These are phyloP conservation scores for Orthosia gothica DNA, from an alignment of 2,888 invertebrate genomes.

Conservation along the genomic window DNA sequence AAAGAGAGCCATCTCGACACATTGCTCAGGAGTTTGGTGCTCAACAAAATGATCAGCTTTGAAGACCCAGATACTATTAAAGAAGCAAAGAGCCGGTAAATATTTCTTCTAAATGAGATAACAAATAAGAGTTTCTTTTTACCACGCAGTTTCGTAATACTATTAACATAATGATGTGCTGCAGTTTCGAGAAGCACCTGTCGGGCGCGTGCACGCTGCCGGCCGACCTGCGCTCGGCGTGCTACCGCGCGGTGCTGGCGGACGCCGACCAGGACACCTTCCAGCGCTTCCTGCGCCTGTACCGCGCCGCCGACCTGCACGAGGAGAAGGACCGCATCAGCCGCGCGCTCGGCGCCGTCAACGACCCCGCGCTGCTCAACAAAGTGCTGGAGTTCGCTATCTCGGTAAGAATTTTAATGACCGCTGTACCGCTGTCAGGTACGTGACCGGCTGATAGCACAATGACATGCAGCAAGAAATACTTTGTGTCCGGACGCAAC, in stretches of 20 bases:
- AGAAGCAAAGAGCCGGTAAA: slow-evolving; percentile 94
- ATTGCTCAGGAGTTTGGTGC: slow-evolving; percentile 95
- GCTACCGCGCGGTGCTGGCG: slow-evolving; percentile 96
- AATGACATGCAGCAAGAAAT: slow-evolving; percentile 2
- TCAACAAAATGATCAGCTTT: slow-evolving; percentile 95
- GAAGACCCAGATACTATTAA: slow-evolving; percentile 95
- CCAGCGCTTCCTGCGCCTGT: slow-evolving; percentile 95
- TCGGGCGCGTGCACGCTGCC: slow-evolving; percentile 92
- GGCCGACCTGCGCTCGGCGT: slow-evolving; percentile 97
- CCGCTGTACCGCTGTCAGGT: background rate
- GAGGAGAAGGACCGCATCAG: slow-evolving; percentile 98
- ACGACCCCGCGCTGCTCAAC: slow-evolving; percentile 93
- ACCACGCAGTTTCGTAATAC: background rate
- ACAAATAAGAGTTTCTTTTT: too few species aligned
- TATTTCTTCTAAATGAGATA: slow-evolving; percentile 2
- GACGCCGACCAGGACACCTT: slow-evolving; percentile 94
- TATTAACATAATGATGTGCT: background rate
- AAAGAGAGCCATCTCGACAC: slow-evolving; percentile 97
- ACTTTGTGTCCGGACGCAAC: background rate
- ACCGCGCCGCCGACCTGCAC: slow-evolving; percentile 96
- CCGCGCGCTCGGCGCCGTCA: slow-evolving; percentile 95
- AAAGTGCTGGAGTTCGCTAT: slow-evolving; percentile 96
- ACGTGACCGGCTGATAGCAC: slow-evolving; percentile 1
- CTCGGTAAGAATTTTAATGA: slow-evolving; percentile 91
- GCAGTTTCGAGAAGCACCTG: slow-evolving; percentile 93